Conservation (phyloP, 2,797 vertebrate species). For the Argentina silus region DNA sequence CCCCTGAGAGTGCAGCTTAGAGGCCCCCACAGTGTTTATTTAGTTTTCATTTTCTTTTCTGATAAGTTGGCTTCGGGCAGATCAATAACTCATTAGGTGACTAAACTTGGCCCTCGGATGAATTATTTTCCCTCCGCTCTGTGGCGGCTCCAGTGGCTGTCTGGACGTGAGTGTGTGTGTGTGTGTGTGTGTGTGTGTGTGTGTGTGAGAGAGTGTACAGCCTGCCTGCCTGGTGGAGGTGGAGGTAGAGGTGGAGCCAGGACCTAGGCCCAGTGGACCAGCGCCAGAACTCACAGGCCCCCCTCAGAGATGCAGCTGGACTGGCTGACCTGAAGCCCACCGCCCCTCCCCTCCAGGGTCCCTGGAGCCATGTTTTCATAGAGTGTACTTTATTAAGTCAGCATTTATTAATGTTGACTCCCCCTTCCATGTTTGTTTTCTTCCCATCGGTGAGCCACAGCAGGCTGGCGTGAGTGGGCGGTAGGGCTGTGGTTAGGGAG, state of each 20-base stretch:
- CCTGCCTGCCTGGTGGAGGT: conserved; percentile 32
- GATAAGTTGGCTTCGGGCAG: conserved; percentile 38
- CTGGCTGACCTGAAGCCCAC: conserved; percentile 13
- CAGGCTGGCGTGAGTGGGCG: conserved; percentile 40
- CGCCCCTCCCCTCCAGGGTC: conserved; percentile 32
- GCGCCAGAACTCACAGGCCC: conserved; percentile 44
- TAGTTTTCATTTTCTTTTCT: conserved; percentile 49
- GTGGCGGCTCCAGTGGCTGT: conserved; percentile 18
- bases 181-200: conserved; percentile 2
- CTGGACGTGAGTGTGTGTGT: conserved; percentile 3
- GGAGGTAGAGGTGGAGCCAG: conserved; percentile 37
- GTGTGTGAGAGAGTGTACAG: not conserved
- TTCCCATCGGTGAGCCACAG: conserved; percentile 57
- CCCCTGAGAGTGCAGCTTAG: conserved; percentile 19
- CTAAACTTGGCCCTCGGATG: conserved; percentile 49
- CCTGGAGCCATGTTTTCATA: conserved; percentile 57
- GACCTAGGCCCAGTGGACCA: conserved; percentile 21
- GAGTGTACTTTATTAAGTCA: conserved; percentile 67
- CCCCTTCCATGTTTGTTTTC: conserved; percentile 65
- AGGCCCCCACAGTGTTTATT: conserved; percentile 41
- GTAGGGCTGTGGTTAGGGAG: conserved; percentile 23
- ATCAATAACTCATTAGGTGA: conserved; percentile 67
- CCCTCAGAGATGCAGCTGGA: conserved; percentile 62
- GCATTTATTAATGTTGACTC: conserved; percentile 71
- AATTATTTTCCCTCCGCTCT: conserved; percentile 50